These are phyloP conservation scores for Bucco capensis DNA, from an alignment of 2,113 vertebrate species.

Conservation along the genomic window DNA sequence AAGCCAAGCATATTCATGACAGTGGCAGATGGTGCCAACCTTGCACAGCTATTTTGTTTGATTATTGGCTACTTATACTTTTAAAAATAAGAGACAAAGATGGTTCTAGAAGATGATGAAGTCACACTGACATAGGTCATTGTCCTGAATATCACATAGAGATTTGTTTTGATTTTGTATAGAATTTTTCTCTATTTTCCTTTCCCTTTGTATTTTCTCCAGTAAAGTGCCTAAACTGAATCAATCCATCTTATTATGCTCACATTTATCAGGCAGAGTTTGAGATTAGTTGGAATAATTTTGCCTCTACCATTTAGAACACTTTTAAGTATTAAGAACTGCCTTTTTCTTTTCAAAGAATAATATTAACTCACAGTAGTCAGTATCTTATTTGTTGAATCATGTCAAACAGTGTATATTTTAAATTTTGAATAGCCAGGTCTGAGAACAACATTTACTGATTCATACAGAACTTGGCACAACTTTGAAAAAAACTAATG, in stretches of 20 bases:
- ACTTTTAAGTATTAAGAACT: background rate
- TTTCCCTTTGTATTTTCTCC: background rate
- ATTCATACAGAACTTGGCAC: background rate
- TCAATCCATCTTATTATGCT: background rate
- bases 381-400: background rate
- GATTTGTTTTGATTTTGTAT: background rate
- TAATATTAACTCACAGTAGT: background rate
- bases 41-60: slow-evolving; percentile 21
- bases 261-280: background rate
- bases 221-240: background rate
- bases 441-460: background rate
- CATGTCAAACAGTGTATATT: background rate
- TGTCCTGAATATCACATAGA: background rate
- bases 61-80: slow-evolving; percentile 39
- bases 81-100: slow-evolving; percentile 38
- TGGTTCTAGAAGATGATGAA: slow-evolving; percentile 5
- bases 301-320: background rate
- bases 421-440: background rate
- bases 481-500: background rate
- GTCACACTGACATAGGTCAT: background rate
- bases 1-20: slow-evolving; percentile 51
- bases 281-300: background rate
- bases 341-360: background rate
- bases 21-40: slow-evolving; percentile 45
- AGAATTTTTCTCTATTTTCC: background rate